These are phyloP conservation scores for Rhabdophis nuchalis DNA, from an alignment of 2,797 vertebrate genomes.

Conservation along the genomic window DNA sequence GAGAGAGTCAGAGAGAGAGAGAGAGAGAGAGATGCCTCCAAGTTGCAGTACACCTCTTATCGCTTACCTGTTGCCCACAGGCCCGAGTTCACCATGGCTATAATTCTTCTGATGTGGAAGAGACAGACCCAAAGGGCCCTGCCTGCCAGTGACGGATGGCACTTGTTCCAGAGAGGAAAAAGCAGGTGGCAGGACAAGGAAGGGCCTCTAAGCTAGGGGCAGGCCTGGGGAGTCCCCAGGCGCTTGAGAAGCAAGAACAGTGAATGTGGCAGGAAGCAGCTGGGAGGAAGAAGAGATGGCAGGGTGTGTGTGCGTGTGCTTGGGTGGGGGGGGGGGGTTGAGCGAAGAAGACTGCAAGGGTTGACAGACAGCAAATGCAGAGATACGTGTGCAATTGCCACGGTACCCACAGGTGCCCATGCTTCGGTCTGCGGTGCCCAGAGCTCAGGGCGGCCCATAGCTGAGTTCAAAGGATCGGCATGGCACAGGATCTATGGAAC, in stretches of 20 bases:
- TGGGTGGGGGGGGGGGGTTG: not conserved
- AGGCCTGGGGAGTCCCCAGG: not conserved
- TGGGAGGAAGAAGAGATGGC: constrained; percentile 31
- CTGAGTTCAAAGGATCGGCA: not conserved
- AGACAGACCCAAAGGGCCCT: not conserved
- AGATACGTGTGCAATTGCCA: too few relatives aligned
- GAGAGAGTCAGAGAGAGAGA: not conserved
- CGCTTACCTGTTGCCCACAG: constrained; percentile 66
- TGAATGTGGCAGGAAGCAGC: constrained; percentile 30
- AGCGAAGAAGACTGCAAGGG: not conserved
- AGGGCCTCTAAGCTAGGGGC: not conserved
- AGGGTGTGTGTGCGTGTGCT: not conserved
- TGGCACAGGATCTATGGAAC: not conserved
- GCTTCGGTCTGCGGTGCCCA: fast-evolving
- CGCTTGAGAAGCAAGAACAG: constrained; percentile 11
- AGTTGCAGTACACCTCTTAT: not conserved
- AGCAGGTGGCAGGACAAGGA: not conserved
- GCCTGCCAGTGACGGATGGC: not conserved
- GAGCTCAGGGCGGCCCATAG: not conserved
- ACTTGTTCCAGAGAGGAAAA: not conserved
- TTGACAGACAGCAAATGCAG: not conserved
- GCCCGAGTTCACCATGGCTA: constrained; percentile 58
- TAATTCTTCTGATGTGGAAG: not conserved
- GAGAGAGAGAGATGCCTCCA: not conserved
- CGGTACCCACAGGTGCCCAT: not conserved